phyloP scores from a whole-genome alignment of 2,113 vertebrate species.

The Prochilodus magdalenae region DNA sequence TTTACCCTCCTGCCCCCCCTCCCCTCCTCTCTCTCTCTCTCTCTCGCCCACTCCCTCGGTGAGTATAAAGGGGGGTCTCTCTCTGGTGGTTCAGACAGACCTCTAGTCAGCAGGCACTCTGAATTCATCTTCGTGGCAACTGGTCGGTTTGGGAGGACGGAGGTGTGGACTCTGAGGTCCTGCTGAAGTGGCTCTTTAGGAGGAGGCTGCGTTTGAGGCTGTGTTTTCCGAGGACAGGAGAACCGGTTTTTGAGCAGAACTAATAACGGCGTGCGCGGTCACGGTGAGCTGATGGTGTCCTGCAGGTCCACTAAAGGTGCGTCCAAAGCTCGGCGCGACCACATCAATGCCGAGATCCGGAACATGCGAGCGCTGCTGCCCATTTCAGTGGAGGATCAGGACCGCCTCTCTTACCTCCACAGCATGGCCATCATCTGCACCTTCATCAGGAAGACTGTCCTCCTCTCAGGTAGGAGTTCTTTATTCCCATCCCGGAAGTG shows the following conservation, averaged over 20 bases:
- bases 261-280: background rate
- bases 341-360: slow-evolving; percentile 85
- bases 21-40: background rate
- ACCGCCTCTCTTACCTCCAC: slow-evolving; percentile 86
- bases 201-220: too few species aligned
- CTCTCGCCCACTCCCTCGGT: background rate
- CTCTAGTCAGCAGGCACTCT: too few species aligned
- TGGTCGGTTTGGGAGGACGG: too few species aligned
- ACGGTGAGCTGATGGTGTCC: slow-evolving; percentile 50
- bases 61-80: background rate
- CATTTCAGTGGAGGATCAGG: slow-evolving; percentile 74
- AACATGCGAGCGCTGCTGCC: slow-evolving; percentile 82
- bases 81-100: background rate
- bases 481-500: background rate
- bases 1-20: too few species aligned
- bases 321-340: slow-evolving; percentile 86
- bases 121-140: too few species aligned
- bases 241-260: background rate
- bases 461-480: slow-evolving; percentile 65
- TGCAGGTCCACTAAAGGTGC: slow-evolving; percentile 89
- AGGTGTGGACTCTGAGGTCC: too few species aligned
- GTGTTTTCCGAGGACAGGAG: too few species aligned
- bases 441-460: slow-evolving; percentile 75
- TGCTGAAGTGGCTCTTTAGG: too few species aligned
- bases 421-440: slow-evolving; percentile 86